Base-by-base conservation (phyloP, 2,113 vertebrate species). In the Gallinago media region DNA sequence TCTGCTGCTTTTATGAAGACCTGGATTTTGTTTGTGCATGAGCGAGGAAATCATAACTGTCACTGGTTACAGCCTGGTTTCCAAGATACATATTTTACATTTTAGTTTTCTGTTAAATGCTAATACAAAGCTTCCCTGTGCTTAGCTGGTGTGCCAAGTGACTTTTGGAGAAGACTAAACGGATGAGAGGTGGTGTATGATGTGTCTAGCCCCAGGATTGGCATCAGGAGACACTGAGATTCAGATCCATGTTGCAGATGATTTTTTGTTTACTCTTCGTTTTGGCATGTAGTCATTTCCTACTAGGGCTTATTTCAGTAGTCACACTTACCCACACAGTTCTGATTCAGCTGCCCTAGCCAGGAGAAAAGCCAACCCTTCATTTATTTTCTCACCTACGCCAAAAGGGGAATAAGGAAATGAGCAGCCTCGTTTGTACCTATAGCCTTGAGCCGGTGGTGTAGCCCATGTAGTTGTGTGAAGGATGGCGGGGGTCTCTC, bases 1-100 rank as follows among this genome's bases (percentile, higher is more conserved):
- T 38, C 23, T 55, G 29, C 63, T 97, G 86, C 82, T 95, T 89
- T 91, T 72, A 76, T 65, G 87, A 91, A 93, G 73, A 55, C 52
- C 91, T 76, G 21, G 44, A 49, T 70, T 91, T 88, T 65, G 44
- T 84, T 85, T 63, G 50, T 76, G 22, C 14, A 12, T 29, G 62
- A 91, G 49, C 47, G 55, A 83, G n/a, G 65, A 65, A 85, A 32
- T 94, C 32, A 9, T 38, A 79, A 80, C 47, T 74, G n/a, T 40
- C 34, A 9, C 63, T 55, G 72, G 36, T 63, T 91, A 44, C 50
- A 78, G 42, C 83, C 54, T 80, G 71, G 34, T 26, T 83, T 78
- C 42, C 4, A 54, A 59, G 62, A 56, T 11, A 6, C 19, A 23
- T 34, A 21, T 89, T 70, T 66, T 40, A 22, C 36, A 3, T 4